Evolutionary conservation across 2,888 invertebrate species (phyloP), one percentile per base, ranked within the genome.

Genomic region (Tupiocoris notatus): DNA sequence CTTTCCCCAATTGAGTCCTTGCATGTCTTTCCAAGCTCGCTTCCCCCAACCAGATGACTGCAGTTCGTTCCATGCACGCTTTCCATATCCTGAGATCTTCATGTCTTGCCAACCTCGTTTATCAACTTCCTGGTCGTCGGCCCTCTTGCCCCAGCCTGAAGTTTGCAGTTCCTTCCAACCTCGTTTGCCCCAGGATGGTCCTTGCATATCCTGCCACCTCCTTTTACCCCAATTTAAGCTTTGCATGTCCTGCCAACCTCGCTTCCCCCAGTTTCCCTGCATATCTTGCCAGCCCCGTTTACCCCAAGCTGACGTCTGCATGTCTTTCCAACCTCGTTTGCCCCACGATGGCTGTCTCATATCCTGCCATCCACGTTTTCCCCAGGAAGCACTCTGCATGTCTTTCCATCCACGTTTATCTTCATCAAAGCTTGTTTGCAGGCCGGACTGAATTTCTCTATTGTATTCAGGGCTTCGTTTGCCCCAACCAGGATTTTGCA

Each of bases 281-380:
- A 88, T 84, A 81, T 86, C 87, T 56, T 87, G 85, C 89, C 88
- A 89, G 59, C 80, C 88, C 0, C 89, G 84, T 80, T 89, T 87
- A n/a, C 88, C 88, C 87, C 87, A 87, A 2, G 86, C 87, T 3
- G 84, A 84, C 0, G 81, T 81, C 81, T 87, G 87, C 78, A 89
- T 83, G 81, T 86, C 87, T 79, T 86, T 86, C 89, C 88, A 89
- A 20, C 81, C 83, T 58, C 84, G 80, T 79, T 84, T 84, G 24
- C 83, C 84, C 83, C 83, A 83, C 21, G 80, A 79, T 9, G 79
- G 68, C 66, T 87, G 87, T 80, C 88, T 86, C 79, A 88, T 84
- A 81, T 86, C 87, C 56, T 87, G 85, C 89, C 88, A 89, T 59
- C 88, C 89, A 59, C 89, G 83, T 25, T 79, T 78, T 7, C 77